These are phyloP conservation scores for Jaculus jaculus DNA, from an alignment of 2,113 vertebrate genomes.

Conservation along the genomic window DNA sequence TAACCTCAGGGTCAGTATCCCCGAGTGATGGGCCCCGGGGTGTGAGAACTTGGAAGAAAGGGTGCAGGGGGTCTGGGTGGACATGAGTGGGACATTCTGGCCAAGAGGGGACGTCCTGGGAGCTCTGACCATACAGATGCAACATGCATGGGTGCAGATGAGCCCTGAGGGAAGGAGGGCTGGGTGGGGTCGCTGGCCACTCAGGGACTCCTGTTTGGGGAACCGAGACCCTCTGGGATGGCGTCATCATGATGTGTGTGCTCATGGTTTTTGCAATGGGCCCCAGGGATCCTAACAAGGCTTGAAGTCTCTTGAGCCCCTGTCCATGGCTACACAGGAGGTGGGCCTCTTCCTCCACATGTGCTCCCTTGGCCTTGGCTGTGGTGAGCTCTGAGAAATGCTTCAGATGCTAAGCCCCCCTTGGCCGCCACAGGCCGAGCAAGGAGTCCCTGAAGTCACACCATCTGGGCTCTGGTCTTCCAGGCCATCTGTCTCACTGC, in stretches of 20 bases:
- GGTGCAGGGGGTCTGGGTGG: neutral
- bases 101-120: neutral
- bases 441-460: neutral
- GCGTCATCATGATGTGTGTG: fast-evolving
- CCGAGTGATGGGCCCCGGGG: neutral
- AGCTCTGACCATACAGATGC: too few species aligned
- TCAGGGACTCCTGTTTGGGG: neutral
- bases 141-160: neutral
- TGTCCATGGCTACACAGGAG: fast-evolving
- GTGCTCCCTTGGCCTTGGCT: fast-evolving
- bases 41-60: fast-evolving
- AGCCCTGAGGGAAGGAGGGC: neutral
- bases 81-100: too few species aligned
- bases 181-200: neutral
- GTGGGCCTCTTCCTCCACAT: too few species aligned
- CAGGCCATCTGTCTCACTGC: neutral
- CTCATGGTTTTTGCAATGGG: neutral
- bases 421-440: neutral
- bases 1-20: fast-evolving
- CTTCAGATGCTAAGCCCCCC: neutral
- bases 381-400: neutral
- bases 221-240: neutral
- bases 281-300: neutral
- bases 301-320: neutral
- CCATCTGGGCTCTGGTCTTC: fast-evolving